These are phyloP conservation scores for Takifugu ocellatus DNA, from an alignment of 2,797 vertebrate genomes.

Conservation along the genomic window DNA sequence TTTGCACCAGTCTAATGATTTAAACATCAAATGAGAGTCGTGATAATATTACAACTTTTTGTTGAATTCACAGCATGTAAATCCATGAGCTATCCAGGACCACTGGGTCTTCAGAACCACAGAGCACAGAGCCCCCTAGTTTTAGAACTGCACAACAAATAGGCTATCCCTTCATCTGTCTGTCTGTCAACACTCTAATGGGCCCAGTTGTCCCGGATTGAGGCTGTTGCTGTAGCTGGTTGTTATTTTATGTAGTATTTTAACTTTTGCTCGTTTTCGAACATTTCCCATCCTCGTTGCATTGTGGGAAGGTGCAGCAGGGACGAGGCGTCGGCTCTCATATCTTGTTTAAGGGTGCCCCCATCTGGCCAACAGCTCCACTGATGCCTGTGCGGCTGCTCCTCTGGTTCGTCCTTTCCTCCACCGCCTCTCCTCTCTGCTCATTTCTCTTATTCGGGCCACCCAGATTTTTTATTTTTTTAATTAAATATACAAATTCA, in stretches of 20 bases:
- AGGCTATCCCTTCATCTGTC: too few species aligned
- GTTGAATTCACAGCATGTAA: constrained; percentile 23
- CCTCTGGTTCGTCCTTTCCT: constrained; percentile 30
- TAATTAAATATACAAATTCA: neutral
- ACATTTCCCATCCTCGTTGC: constrained; percentile 16
- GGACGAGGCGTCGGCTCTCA: constrained; percentile 43
- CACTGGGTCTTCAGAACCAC: constrained; percentile 35
- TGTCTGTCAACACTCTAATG: too few species aligned
- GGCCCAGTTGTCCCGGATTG: too few species aligned
- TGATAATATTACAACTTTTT: neutral
- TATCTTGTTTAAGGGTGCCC: constrained; percentile 82
- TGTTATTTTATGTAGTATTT: neutral
- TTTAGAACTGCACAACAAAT: constrained; percentile 26
- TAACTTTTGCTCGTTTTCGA: constrained; percentile 22
- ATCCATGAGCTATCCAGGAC: constrained; percentile 30
- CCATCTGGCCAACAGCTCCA: constrained; percentile 73
- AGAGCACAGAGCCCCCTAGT: constrained; percentile 65
- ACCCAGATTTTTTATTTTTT: neutral
- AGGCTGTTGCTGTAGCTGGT: too few species aligned
- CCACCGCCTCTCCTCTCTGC: constrained; percentile 17
- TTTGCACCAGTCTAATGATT: neutral
- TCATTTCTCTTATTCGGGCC: constrained; percentile 5
- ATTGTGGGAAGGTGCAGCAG: constrained; percentile 18
- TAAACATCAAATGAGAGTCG: neutral
- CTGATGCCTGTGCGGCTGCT: constrained; percentile 20